A percentile compares a stretch with the other conserved stretches of the same genome.
Evolutionary conservation across 2,113 vertebrate genomes (phyloP).

Genomic region (Dasyurus viverrinus): DNA sequence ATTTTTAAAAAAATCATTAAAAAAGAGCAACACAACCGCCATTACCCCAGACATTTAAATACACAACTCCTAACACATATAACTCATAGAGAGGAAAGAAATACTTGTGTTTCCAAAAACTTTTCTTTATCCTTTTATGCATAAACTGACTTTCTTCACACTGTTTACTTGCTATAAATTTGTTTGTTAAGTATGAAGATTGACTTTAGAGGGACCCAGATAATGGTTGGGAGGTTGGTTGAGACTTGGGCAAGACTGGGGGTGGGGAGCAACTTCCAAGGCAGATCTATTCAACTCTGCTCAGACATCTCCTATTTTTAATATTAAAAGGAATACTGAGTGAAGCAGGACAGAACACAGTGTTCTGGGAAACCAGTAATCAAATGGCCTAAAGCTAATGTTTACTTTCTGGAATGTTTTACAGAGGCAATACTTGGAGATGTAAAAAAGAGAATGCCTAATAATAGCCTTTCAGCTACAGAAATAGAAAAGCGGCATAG

Average conservation of each 20-base stretch:
- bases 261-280: constrained; percentile 20
- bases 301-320: constrained; percentile 71
- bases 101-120: constrained; percentile 36
- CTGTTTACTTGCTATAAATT: not conserved
- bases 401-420: constrained; percentile 88
- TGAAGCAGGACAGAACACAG: constrained; percentile 83
- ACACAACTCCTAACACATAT: not conserved
- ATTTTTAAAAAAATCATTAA: constrained; percentile 14
- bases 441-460: constrained; percentile 82
- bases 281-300: constrained; percentile 71
- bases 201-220: constrained; percentile 33
- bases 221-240: constrained; percentile 39
- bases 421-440: constrained; percentile 85
- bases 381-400: constrained; percentile 86
- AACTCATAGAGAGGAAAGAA: constrained; percentile 37
- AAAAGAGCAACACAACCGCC: not conserved
- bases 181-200: constrained; percentile 25
- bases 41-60: not conserved
- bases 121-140: not conserved
- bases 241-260: not conserved
- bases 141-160: not conserved
- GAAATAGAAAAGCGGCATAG: constrained; percentile 85
- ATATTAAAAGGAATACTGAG: constrained; percentile 81
- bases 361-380: constrained; percentile 86
- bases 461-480: constrained; percentile 86